Evolutionary conservation across 2,888 invertebrate species (phyloP), one percentile per base, ranked within the genome.

Genomic region (Abrostola tripartita): DNA sequence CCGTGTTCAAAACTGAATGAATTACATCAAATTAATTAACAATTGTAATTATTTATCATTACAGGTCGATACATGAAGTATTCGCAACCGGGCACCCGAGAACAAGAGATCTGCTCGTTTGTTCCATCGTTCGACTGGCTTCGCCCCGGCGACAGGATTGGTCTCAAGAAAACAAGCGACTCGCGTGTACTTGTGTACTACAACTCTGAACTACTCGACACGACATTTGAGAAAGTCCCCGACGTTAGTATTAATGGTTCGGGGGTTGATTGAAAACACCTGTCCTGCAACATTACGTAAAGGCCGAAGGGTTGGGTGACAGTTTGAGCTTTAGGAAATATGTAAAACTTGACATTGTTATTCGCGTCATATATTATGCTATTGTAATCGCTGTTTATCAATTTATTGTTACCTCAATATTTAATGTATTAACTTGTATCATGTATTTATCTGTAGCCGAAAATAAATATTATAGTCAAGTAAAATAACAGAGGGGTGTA

Each of bases 121-220:
- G 86, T 94, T 69, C 95, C 95, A 0, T 96, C 95, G 0, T 95
- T 98, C 74, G 97, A 98, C 76, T 98, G 98, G 96, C 91, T 99
- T 11, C 96, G 97, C 37, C 96, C 96, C 0, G 97, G 97, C 0
- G 98, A 98, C 88, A 95, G 97, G 58, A 95, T 97, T 40, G 97
- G 98, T 0, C 89, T 98, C 35, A 96, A 97, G 85, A 95, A 96
- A 75, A 96, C 96, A 0, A 93, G 95, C 36, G 97, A 97, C 70
- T 96, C 96, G 8, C 95, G 95, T 24, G 94, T 98, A 6, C 96
- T 97, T 69, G 95, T 98, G 74, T 96, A 97, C 78, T 95, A 98
- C 61, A 98, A 98, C 88, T 97, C 97, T 0, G 97, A 98, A 88
- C 97, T 97, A 77, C 95, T 98, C 82, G 97, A 97, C 41, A 95